phyloP scores from a whole-genome alignment of 2,797 vertebrate genomes.

The Vespertilio murinus region DNA sequence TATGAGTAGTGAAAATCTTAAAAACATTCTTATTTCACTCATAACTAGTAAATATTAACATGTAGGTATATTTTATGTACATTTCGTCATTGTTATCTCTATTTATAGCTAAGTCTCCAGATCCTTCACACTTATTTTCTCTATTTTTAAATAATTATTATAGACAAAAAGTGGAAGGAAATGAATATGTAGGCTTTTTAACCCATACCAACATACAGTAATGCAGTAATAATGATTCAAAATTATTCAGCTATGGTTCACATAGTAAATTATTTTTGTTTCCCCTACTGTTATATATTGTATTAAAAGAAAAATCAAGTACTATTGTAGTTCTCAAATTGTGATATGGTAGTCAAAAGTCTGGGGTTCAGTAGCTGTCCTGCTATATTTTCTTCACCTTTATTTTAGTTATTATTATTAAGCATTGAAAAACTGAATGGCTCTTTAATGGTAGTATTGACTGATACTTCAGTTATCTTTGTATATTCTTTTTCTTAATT shows the following conservation, averaged over 20 bases:
- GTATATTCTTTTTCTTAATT: constrained; percentile 8
- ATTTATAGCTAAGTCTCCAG: neutral
- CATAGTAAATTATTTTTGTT: constrained; percentile 24
- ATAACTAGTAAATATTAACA: constrained; percentile 1
- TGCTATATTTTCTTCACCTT: constrained; percentile 24
- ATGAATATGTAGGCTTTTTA: constrained; percentile 28
- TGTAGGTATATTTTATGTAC: constrained; percentile 4
- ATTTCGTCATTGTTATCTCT: constrained; percentile 16
- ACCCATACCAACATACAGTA: neutral
- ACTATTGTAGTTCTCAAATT: constrained; percentile 31
- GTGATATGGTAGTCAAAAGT: neutral
- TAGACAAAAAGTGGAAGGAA: constrained; percentile 16
- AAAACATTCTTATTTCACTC: constrained; percentile 14
- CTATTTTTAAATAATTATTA: constrained; percentile 24
- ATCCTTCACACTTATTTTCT: constrained; percentile 34
- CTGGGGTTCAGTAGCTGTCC: neutral
- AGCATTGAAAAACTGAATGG: constrained; percentile 24
- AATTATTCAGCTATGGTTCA: constrained; percentile 47
- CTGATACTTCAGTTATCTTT: constrained; percentile 36
- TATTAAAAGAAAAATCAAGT: neutral
- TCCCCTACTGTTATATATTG: constrained; percentile 27
- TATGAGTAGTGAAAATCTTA: constrained; percentile 17
- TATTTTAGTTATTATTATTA: constrained; percentile 41
- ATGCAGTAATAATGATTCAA: neutral
- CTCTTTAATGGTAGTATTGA: constrained; percentile 33